phyloP scores from a whole-genome alignment of 92 coral and sea anemone species.

The Metridium senile region DNA sequence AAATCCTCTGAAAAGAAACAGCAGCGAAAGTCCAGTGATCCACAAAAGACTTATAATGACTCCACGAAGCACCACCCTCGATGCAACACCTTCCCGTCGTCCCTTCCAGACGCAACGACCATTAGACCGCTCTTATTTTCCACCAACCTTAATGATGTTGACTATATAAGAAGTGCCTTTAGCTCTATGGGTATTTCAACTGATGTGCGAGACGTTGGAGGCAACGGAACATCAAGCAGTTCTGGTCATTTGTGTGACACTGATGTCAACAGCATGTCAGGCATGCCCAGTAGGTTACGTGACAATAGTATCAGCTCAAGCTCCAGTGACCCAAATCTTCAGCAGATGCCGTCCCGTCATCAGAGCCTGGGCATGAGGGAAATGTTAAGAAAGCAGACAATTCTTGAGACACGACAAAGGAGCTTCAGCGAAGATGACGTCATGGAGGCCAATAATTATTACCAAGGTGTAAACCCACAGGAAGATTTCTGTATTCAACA shows the following conservation, averaged over 20 bases:
- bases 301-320: not conserved
- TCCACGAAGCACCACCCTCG: slow-evolving; percentile 8
- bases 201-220: not conserved
- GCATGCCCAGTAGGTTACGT: not conserved
- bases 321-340: slow-evolving; percentile 1
- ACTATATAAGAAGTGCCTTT: not conserved
- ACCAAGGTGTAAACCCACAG: not conserved
- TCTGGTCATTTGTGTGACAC: not conserved
- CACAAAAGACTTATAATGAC: not conserved
- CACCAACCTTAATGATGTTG: slow-evolving; percentile 21
- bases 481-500: not conserved
- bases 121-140: not conserved
- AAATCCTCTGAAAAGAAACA: slow-evolving; percentile 8
- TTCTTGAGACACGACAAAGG: slow-evolving; percentile 2
- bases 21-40: not conserved
- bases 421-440: slow-evolving; percentile 16
- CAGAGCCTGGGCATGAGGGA: not conserved
- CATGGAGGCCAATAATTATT: not conserved
- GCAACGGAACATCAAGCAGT: too few relatives aligned
- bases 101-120: slow-evolving; percentile 1
- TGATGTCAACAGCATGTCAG: slow-evolving; percentile 13
- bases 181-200: not conserved
- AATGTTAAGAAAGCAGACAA: not conserved
- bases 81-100: slow-evolving; percentile 27
- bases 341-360: not conserved